phyloP scores from a whole-genome alignment of 2,888 invertebrate genomes.

The Lasioglossum zephyrum region DNA sequence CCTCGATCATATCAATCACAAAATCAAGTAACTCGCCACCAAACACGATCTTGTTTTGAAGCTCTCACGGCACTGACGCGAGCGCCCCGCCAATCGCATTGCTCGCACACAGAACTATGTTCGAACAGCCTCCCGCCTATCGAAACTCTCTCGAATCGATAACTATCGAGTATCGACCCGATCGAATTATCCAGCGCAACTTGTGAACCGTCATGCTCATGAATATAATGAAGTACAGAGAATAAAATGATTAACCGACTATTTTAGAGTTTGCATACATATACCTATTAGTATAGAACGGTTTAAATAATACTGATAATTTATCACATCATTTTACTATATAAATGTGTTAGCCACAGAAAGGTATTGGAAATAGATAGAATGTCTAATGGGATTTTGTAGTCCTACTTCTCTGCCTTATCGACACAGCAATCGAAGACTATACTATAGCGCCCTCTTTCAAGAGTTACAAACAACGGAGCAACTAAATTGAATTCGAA shows the following conservation, averaged over 20 bases:
- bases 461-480: not conserved
- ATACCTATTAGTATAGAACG: not conserved
- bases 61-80: conserved; percentile 74
- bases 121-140: conserved; percentile 48
- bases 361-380: not conserved
- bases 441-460: not conserved
- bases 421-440: not conserved
- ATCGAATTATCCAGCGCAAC: not conserved
- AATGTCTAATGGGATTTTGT: not conserved
- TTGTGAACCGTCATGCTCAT: not conserved
- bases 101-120: conserved; percentile 32
- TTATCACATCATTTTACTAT: not conserved
- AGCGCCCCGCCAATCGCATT: conserved; percentile 41
- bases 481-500: not conserved
- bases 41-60: conserved; percentile 79
- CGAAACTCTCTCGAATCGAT: conserved; percentile 35
- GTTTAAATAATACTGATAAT: not conserved
- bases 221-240: not conserved
- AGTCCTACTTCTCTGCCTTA: not conserved
- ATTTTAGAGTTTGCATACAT: not conserved
- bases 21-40: conserved; percentile 71
- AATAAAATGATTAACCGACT: not conserved
- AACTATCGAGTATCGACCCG: conserved; percentile 22
- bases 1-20: conserved; percentile 83
- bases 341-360: not conserved